Evolutionary conservation across 2,888 invertebrate genomes (phyloP).

Genomic region (Perizoma affinitatum): DNA sequence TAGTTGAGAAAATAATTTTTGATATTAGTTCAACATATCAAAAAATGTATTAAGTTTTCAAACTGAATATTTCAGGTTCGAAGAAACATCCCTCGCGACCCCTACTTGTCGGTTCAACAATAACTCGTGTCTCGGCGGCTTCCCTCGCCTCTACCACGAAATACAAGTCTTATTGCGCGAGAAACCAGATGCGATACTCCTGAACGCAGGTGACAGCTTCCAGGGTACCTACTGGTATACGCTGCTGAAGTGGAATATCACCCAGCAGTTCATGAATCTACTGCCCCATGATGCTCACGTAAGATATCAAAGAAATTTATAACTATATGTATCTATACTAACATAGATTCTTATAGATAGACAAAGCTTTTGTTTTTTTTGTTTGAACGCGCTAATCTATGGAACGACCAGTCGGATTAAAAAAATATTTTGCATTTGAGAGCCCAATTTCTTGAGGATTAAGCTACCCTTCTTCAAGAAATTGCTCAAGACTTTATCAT

Average conservation of each 20-base stretch:
- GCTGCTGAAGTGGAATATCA: slow-evolving; percentile 89
- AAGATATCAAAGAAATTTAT: slow-evolving; percentile 36
- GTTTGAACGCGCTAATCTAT: too few species aligned
- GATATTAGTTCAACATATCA: too few species aligned
- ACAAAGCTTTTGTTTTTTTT: too few species aligned
- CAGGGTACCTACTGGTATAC: slow-evolving; percentile 94
- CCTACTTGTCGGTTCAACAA: slow-evolving; percentile 82
- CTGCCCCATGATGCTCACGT: slow-evolving; percentile 91
- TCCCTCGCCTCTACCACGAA: slow-evolving; percentile 86
- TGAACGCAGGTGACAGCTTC: slow-evolving; percentile 94
- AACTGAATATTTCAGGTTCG: slow-evolving; percentile 74
- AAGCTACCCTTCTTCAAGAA: too few species aligned
- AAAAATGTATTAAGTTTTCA: too few species aligned
- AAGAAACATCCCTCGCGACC: slow-evolving; percentile 83
- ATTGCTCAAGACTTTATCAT: too few species aligned
- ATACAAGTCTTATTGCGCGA: slow-evolving; percentile 73
- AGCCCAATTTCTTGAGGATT: too few species aligned
- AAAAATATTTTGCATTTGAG: too few species aligned
- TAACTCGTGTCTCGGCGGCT: slow-evolving; percentile 87
- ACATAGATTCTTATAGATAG: too few species aligned
- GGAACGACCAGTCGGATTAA: too few species aligned
- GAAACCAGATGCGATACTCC: slow-evolving; percentile 85
- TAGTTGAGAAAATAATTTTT: too few species aligned
- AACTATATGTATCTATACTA: not conserved
- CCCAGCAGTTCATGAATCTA: slow-evolving; percentile 89